A percentile compares a stretch with the other conserved stretches of the same genome.
Evolutionary conservation across 2,797 vertebrate species (phyloP).

Genomic region (Octomys mimax): DNA sequence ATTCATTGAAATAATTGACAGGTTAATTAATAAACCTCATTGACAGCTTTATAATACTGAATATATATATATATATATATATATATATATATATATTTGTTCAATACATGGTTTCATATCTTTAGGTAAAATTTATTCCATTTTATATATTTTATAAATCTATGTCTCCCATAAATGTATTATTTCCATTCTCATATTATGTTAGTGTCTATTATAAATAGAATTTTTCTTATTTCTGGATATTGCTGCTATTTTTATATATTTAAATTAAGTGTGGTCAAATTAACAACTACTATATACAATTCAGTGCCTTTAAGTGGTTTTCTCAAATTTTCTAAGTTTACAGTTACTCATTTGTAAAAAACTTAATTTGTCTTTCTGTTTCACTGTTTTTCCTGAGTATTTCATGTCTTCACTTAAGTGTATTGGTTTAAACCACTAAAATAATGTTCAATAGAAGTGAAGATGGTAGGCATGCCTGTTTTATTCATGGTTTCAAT

Average conservation of each 20-base stretch:
- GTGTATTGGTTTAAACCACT: constrained; percentile 17
- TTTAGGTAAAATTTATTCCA: background rate
- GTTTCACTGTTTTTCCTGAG: background rate
- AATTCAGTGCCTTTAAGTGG: background rate
- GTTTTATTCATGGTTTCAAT: background rate
- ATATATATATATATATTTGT: background rate
- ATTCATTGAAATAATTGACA: background rate
- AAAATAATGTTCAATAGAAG: constrained; percentile 28
- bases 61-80: background rate
- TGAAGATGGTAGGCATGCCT: background rate
- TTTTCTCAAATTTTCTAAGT: constrained; percentile 4
- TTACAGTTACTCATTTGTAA: background rate
- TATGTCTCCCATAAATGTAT: background rate
- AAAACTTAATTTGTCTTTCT: background rate
- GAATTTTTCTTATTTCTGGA: background rate
- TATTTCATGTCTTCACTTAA: constrained; percentile 49
- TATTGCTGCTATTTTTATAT: constrained; percentile 32
- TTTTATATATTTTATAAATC: background rate
- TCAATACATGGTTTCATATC: background rate
- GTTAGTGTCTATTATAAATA: background rate
- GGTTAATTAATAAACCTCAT: background rate
- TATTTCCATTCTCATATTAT: constrained; percentile 20
- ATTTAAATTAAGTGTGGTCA: constrained; percentile 30
- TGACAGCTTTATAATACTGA: background rate
- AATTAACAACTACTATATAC: background rate